Conservation (phyloP, 2,797 vertebrate genomes). For the Notoglanidium macrostoma region DNA sequence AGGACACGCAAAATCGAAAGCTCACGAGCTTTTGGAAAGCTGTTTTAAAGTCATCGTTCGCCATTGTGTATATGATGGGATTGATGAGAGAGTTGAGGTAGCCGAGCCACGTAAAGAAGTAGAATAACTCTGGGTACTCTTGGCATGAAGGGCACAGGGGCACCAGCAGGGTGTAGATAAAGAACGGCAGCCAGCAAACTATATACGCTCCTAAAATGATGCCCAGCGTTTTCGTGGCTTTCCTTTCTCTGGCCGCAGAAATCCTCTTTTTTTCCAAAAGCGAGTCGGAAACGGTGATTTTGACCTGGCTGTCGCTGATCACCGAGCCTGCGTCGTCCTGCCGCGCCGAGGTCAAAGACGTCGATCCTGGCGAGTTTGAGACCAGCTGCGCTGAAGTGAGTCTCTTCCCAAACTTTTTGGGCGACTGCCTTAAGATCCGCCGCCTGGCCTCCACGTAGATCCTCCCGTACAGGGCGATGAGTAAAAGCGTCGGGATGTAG, state of each 20-base stretch:
- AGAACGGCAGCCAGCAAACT: slow-evolving; percentile 98
- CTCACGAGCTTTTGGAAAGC: slow-evolving; percentile 95
- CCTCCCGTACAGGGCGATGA: slow-evolving; percentile 92
- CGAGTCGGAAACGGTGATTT: slow-evolving; percentile 91
- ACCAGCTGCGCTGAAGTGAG: slow-evolving; percentile 90
- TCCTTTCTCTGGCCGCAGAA: slow-evolving; percentile 92
- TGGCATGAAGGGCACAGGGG: slow-evolving; percentile 79
- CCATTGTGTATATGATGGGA: slow-evolving; percentile 98
- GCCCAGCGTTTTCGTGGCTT: slow-evolving; percentile 95
- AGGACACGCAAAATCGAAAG: slow-evolving; percentile 80
- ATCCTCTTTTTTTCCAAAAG: slow-evolving; percentile 95
- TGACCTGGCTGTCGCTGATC: slow-evolving; percentile 87
- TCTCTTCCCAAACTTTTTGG: slow-evolving; percentile 87
- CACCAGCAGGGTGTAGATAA: slow-evolving; percentile 85
- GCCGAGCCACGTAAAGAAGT: slow-evolving; percentile 97
- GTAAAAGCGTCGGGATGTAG: slow-evolving; percentile 94
- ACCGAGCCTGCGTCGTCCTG: slow-evolving; percentile 79
- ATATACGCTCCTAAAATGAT: slow-evolving; percentile 98
- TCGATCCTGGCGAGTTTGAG: slow-evolving; percentile 86
- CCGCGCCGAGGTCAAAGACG: slow-evolving; percentile 82
- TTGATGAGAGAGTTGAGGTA: slow-evolving; percentile 98
- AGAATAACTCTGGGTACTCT: slow-evolving; percentile 88
- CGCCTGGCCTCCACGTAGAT: slow-evolving; percentile 95
- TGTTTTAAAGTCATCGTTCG: slow-evolving; percentile 98
- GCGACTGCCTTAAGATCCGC: slow-evolving; percentile 91